Evolutionary conservation across 2,888 invertebrate species (phyloP).

Genomic region (Nephrotoma guestfalica): DNA sequence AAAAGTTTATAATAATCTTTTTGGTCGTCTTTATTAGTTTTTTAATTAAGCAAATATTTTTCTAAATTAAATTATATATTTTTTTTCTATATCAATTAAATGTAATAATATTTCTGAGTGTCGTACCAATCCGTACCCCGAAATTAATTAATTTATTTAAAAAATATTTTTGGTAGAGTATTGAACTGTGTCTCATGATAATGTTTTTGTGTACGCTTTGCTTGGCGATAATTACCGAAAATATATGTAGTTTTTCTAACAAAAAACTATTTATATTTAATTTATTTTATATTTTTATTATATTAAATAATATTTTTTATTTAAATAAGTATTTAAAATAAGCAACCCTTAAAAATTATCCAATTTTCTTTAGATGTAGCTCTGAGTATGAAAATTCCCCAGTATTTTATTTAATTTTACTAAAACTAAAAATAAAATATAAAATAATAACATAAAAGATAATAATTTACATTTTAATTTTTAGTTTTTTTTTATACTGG

Average conservation of each 20-base stretch:
- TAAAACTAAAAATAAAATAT: neutral
- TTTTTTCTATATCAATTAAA: neutral
- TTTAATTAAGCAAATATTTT: neutral
- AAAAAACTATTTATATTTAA: neutral
- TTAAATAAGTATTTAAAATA: neutral
- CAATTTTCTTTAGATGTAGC: neutral
- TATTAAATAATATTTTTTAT: neutral
- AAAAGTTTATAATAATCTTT: neutral
- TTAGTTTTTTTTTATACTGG: neutral
- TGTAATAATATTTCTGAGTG: neutral
- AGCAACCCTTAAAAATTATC: neutral
- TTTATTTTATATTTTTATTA: neutral
- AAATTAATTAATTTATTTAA: neutral
- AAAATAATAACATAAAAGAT: neutral
- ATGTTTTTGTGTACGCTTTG: slow-evolving; percentile 8
- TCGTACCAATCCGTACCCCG: neutral
- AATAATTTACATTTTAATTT: neutral
- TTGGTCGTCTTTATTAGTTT: neutral
- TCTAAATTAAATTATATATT: neutral
- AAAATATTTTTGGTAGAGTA: neutral
- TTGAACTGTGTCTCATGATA: slow-evolving; percentile 1
- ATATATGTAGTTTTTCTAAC: neutral
- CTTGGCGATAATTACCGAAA: slow-evolving; percentile 10
- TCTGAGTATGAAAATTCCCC: neutral
- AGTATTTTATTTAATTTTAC: neutral